Percentiles rank a stretch among this genome's conserved stretches.
Conservation (phyloP, 1,140 invertebrate genomes). For the Caenorhabditis inopinata region DNA sequence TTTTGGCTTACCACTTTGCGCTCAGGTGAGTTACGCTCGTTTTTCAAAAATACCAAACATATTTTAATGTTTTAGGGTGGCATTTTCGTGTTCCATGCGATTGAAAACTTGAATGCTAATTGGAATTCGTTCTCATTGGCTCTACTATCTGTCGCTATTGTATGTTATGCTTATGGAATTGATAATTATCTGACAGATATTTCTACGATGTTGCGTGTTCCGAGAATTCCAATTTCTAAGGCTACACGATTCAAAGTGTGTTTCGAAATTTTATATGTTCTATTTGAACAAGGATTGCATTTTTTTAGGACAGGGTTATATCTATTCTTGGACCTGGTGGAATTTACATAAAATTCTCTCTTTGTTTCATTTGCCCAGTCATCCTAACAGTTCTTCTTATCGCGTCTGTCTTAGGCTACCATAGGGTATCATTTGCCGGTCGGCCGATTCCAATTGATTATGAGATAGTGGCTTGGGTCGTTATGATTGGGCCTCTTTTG, state of each 20-base stretch:
- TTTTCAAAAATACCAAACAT: neutral
- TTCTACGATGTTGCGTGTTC: conserved; percentile 54
- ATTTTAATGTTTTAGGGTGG: conserved; percentile 51
- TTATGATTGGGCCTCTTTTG: conserved; percentile 59
- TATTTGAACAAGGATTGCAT: too few species aligned
- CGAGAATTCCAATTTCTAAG: neutral
- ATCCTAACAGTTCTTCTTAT: conserved; percentile 57
- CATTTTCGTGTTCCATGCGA: conserved; percentile 64
- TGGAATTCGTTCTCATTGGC: conserved; percentile 63
- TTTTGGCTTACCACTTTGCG: conserved; percentile 57
- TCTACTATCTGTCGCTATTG: conserved; percentile 54
- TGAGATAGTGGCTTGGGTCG: conserved; percentile 61
- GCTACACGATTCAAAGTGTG: conserved; percentile 6
- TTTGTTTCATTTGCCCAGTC: conserved; percentile 57
- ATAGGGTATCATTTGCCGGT: conserved; percentile 57
- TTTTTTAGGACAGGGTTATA: conserved; percentile 32
- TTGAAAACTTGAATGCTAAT: conserved; percentile 64
- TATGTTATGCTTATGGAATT: conserved; percentile 61
- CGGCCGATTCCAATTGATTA: conserved; percentile 55
- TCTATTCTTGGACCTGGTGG: conserved; percentile 59
- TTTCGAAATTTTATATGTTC: too few species aligned
- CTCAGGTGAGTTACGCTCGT: conserved; percentile 33
- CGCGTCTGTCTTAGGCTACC: conserved; percentile 57
- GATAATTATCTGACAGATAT: conserved; percentile 64
- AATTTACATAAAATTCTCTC: conserved; percentile 60